Evolutionary conservation across 2,797 vertebrate species (phyloP).

Genomic region (Schizothorax lantsangensis): DNA sequence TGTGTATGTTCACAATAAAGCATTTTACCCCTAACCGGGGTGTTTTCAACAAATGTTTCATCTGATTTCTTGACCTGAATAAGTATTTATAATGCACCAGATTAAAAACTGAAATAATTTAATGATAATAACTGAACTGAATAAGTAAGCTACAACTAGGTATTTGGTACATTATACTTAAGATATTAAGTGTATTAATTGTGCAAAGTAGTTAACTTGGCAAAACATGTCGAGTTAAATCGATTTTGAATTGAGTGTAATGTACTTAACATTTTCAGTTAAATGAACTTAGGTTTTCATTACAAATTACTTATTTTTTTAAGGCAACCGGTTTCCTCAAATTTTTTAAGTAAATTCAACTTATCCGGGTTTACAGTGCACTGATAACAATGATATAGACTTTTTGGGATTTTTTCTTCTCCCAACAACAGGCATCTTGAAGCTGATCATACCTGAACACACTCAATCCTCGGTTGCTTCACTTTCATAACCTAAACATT

Average conservation of each 20-base stretch:
- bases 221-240: constrained; percentile 11
- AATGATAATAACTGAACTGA: no score
- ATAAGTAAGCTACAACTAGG: no score
- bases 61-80: constrained; percentile 1
- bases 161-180: no score
- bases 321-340: neutral
- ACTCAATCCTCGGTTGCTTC: no score
- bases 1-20: neutral
- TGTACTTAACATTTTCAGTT: neutral
- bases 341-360: neutral
- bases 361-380: no score
- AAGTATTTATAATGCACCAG: constrained; percentile 16
- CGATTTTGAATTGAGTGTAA: no score
- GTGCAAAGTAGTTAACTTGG: constrained; percentile 8
- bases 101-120: neutral
- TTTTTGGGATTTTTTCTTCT: no score
- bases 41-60: neutral
- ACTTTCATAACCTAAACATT: no score
- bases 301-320: neutral
- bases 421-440: no score
- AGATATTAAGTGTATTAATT: constrained; percentile 1
- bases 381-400: no score
- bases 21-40: no score
- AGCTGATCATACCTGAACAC: no score
- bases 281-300: neutral